phyloP scores from a whole-genome alignment of 2,888 invertebrate genomes.

The Pyralis farinalis region DNA sequence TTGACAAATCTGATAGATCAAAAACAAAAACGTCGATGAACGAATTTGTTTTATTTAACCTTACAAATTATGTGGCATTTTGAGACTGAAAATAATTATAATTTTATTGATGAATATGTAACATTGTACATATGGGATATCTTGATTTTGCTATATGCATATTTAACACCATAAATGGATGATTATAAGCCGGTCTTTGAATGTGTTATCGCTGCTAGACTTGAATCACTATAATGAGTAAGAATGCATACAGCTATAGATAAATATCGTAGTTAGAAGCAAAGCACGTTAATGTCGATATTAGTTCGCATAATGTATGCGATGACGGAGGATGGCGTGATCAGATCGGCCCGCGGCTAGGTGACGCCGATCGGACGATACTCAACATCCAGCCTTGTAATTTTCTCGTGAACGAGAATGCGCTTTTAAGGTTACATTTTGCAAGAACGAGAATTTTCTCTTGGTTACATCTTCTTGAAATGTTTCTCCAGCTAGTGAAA shows the following conservation, averaged over 20 bases:
- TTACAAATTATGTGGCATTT: too few species aligned
- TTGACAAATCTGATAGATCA: conserved; percentile 52
- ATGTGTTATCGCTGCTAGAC: not conserved
- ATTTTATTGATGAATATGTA: not conserved
- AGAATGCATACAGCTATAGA: conserved; percentile 7
- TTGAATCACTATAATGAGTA: conserved; percentile 5
- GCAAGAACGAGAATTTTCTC: not conserved
- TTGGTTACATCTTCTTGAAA: too few species aligned
- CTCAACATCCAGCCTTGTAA: conserved; percentile 63
- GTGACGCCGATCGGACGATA: conserved; percentile 37
- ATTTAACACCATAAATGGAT: not conserved
- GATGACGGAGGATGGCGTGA: conserved; percentile 41
- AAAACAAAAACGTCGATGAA: conserved; percentile 9
- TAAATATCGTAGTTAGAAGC: conserved; percentile 9
- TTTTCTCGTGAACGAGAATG: conserved; percentile 40
- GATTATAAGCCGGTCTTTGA: not conserved
- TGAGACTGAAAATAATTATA: not conserved
- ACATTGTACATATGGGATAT: too few species aligned
- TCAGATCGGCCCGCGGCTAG: conserved; percentile 60
- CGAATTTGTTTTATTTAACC: conserved; percentile 28
- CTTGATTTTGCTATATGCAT: not conserved
- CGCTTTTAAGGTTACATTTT: conserved; percentile 26
- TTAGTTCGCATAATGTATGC: conserved; percentile 57
- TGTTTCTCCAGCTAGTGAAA: too few species aligned
- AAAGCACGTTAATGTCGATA: conserved; percentile 48